Conservation (phyloP, 2,113 vertebrate genomes). For the Microcebus murinus region DNA sequence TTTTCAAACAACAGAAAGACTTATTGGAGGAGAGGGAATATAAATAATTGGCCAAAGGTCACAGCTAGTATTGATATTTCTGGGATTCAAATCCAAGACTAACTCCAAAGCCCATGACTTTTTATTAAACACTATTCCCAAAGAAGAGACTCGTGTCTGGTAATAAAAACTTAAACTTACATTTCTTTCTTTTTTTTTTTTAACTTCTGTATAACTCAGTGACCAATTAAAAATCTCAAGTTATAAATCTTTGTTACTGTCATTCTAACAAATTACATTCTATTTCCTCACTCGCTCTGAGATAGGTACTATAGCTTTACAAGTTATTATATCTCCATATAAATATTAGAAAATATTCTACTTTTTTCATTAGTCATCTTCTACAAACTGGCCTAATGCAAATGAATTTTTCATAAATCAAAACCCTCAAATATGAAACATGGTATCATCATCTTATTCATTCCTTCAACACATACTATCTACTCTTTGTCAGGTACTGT, state of each 20-base stretch:
- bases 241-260: background rate
- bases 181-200: background rate
- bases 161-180: background rate
- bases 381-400: background rate
- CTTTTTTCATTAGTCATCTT: background rate
- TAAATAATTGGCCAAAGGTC: background rate
- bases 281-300: background rate
- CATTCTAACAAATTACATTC: background rate
- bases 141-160: background rate
- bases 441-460: background rate
- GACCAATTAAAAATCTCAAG: slow-evolving; percentile 22
- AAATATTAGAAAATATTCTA: slow-evolving; percentile 26
- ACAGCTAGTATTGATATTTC: background rate
- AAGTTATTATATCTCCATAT: background rate
- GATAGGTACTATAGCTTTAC: background rate
- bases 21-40: background rate
- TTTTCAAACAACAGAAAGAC: background rate
- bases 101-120: background rate
- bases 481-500: background rate
- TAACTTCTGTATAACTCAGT: slow-evolving; percentile 7
- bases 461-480: background rate
- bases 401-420: background rate
- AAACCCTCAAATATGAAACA: background rate
- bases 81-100: background rate
- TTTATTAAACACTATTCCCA: background rate